Base-by-base conservation (phyloP, 2,113 vertebrate species). In the Setophaga coronata region DNA sequence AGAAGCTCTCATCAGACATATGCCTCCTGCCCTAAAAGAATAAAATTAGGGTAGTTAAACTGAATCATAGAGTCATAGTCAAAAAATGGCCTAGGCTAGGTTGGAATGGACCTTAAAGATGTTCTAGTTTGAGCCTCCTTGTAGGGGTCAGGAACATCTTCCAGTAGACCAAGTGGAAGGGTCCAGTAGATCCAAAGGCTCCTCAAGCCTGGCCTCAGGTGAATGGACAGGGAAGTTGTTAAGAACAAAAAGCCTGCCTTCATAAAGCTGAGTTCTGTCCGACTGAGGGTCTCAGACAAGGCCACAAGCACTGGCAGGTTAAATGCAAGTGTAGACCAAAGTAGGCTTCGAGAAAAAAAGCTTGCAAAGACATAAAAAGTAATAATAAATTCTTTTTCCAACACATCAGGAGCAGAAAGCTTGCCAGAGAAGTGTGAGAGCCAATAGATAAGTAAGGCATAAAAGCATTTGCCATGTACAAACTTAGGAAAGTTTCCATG, bases 371-470 rank as follows among this genome's bases (percentile, higher is more conserved):
- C 54, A 65, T 57, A 86, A 92, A 85, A 93, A 86, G 54, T 29
- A 93, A 82, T 85, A 87, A 94, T 69, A 93, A 92, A 96, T 96
- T 95, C 85, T 77, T 93, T 93, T 90, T 62, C 88, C 56, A 93
- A 77, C 71, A 94, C 90, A 90, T 93, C 79, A 95, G 66, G 34
- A 74, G 54, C 45, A 73, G 85, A 90, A 82, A 85, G 28, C 62
- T 93, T 92, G 92, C 95, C 92, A 97, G 54, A 93, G 67, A 92
- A 88, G 54, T 20, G 33, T 83, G 47, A 92, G 54, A 92, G 94
- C 94, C 92, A 94, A 80, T 48, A 94, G 95, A 96, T 95, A 96
- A 92, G 88, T 10, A 71, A 90, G 62, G 74, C 88, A 45, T 73
- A 57, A 88, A 93, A 86, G 42, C 42, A 72, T 90, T 92, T 93